Evolutionary conservation across 2,113 vertebrate genomes (phyloP), one percentile per base, ranked within the genome.

Genomic region (Chlorodrepanis virens): DNA sequence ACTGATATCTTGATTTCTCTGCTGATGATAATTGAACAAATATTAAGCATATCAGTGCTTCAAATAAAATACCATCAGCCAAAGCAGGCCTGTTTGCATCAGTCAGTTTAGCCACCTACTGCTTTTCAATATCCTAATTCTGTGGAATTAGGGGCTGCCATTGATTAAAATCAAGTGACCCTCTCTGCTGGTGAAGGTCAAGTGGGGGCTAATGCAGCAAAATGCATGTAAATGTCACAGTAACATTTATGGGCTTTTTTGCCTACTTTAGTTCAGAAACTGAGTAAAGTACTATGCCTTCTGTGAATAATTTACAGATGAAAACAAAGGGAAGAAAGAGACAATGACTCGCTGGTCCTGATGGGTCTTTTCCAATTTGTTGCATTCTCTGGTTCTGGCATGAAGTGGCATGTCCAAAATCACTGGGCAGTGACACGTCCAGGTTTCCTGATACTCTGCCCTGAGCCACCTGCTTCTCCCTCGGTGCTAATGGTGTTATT

Each of bases 1-100:
- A 40, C 78, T 87, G 74, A 28, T 90, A 76, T 65, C 79, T 39
- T 86, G 85, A 93, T 96, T 96, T 77, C 79, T 92, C 42, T 70
- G 31, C 90, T 96, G 91, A 88, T 96, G 82, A 83, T 95, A 95
- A 96, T 83, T 93, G 90, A 91, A 94, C 75, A 88, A 96, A 91
- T 88, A 83, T 79, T 94, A 97, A 93, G 76, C 90, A 68, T 95
- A 93, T 87, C 78, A 80, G 72, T 68, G 47, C 79, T 94, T 94
- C 93, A 96, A 83, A 93, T 65, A 90, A 94, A 96, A 68, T 54
- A 44, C 68, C 89, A 77, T 80, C 91, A 95, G 75, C 61, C 60
- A 86, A 86, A 71, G n/a, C 79, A 80, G 27, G n/a, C 74, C 91
- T 96, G 89, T 93, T 94, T 95, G 80, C 85, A 85, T 85, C 79